Evolutionary conservation across 2,797 vertebrate genomes (phyloP).

Genomic region (Helostoma temminkii): DNA sequence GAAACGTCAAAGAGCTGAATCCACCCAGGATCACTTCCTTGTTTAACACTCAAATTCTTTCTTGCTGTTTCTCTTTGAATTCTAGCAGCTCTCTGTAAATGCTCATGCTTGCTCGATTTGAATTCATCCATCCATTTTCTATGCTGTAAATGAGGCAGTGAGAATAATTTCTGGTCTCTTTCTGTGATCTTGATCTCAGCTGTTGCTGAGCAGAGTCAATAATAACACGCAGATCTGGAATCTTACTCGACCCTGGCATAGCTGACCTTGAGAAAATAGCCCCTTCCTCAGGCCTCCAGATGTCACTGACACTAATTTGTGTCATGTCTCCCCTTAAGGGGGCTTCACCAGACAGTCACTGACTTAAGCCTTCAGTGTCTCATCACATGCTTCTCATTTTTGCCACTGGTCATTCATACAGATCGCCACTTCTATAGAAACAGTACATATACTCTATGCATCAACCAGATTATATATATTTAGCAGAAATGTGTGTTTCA

Average conservation of each 20-base stretch:
- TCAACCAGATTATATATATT: conserved; percentile 4
- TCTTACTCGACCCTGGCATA: conserved; percentile 70
- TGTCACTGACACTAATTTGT: conserved; percentile 68
- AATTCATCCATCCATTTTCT: conserved; percentile 25
- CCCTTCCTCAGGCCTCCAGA: conserved; percentile 67
- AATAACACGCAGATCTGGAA: conserved; percentile 62
- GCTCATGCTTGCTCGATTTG: conserved; percentile 20
- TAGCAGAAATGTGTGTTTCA: conserved; percentile 18
- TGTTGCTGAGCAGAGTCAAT: conserved; percentile 65
- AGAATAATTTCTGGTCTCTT: conserved; percentile 40
- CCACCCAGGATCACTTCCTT: conserved; percentile 77
- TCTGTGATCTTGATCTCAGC: conserved; percentile 55
- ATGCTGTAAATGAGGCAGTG: conserved; percentile 25
- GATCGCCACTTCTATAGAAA: not conserved
- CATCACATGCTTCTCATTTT: conserved; percentile 35
- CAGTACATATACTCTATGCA: too few species aligned
- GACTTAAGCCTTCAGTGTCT: conserved; percentile 35
- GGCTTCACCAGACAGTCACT: conserved; percentile 34
- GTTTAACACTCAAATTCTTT: conserved; percentile 71
- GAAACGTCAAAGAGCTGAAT: conserved; percentile 82
- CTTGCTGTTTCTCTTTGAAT: conserved; percentile 36
- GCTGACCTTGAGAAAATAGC: conserved; percentile 79
- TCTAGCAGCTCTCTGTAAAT: conserved; percentile 27
- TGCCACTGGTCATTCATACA: conserved; percentile 22
- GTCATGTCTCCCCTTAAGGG: conserved; percentile 51